Evolutionary conservation across 2,888 invertebrate genomes (phyloP).

Genomic region (Dolomedes plantarius): DNA sequence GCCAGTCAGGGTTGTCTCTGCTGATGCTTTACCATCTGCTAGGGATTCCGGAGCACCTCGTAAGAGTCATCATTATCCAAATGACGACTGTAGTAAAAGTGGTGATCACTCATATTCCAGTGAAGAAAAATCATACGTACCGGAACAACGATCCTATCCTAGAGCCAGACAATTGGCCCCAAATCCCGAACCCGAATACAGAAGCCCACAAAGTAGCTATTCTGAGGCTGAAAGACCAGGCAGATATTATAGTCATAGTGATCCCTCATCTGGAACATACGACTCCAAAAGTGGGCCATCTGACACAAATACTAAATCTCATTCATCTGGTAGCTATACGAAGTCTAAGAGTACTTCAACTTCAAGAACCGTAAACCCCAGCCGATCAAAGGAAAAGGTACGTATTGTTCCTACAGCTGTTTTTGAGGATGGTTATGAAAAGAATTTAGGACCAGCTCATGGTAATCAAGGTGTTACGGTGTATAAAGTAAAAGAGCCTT

Average conservation of each 20-base stretch:
- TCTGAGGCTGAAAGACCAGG: neutral
- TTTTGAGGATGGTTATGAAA: neutral
- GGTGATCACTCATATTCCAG: neutral
- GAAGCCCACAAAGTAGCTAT: constrained; percentile 6
- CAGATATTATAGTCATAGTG: constrained; percentile 1
- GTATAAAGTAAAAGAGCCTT: constrained; percentile 20
- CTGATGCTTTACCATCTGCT: neutral
- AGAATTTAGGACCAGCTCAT: neutral
- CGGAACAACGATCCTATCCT: neutral
- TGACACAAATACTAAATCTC: neutral
- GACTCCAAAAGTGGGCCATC: neutral
- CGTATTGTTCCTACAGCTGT: neutral
- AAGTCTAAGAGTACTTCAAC: constrained; percentile 27
- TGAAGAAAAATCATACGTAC: neutral
- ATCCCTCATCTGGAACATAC: constrained; percentile 1
- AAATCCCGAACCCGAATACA: constrained; percentile 19
- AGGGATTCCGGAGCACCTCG: neutral
- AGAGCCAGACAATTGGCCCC: neutral
- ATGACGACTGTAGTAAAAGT: constrained; percentile 1
- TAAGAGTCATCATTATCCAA: neutral
- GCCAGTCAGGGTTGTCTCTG: constrained; percentile 12
- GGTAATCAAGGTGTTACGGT: neutral
- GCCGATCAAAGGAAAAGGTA: neutral
- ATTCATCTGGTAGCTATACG: neutral
- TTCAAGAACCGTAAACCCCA: constrained; percentile 18